Conservation (phyloP, 2,113 vertebrate species). For the Dasyurus viverrinus region DNA sequence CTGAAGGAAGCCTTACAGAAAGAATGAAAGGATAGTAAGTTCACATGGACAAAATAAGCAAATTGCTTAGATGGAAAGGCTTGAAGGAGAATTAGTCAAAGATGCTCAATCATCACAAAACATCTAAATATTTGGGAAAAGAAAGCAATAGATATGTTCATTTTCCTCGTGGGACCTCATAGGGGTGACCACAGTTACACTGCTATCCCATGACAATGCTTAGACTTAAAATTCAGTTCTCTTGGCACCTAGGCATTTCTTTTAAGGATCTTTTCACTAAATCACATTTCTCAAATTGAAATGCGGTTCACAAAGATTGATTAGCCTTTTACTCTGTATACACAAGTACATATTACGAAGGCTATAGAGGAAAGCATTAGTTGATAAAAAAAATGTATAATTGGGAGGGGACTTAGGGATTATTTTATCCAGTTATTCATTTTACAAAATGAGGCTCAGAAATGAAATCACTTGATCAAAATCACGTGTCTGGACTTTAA, state of each 20-base stretch:
- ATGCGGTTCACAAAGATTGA: not conserved
- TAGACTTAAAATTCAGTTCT: not conserved
- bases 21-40: not conserved
- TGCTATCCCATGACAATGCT: not conserved
- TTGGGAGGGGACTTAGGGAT: not conserved
- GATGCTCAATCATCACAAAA: no score
- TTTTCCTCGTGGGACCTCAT: not conserved
- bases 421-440: not conserved
- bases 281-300: not conserved
- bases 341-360: fast-evolving
- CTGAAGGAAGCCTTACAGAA: not conserved
- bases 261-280: not conserved
- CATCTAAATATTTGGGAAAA: no score
- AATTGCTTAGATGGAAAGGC: no score
- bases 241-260: not conserved
- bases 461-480: no score
- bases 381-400: not conserved
- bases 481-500: no score
- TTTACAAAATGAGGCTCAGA: not conserved
- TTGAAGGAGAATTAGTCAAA: no score
- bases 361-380: not conserved
- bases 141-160: no score
- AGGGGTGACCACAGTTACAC: not conserved
- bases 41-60: not conserved
- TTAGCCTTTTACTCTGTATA: no score